Percentiles rank a stretch among this genome's conserved stretches.
Evolutionary conservation across 2,888 invertebrate species (phyloP).

Genomic region (Eremobia ochroleuca): DNA sequence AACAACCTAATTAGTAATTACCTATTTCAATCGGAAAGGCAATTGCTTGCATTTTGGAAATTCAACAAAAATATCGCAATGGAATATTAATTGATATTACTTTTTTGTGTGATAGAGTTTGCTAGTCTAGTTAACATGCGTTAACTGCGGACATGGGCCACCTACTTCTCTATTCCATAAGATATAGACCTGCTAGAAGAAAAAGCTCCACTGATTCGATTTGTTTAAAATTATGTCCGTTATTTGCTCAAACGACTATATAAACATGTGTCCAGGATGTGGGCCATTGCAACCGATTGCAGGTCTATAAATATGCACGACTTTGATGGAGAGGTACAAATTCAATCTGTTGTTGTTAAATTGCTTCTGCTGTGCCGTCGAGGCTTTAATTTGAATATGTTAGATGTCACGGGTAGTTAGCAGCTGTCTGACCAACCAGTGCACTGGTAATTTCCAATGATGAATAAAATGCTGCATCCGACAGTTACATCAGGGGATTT

Average conservation of each 20-base stretch:
- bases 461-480: not conserved
- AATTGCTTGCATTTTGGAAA: not conserved
- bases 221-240: not conserved
- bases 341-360: constrained; percentile 32
- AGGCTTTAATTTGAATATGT: constrained; percentile 3
- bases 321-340: constrained; percentile 27
- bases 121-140: not conserved
- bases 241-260: not conserved
- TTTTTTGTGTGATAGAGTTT: not conserved
- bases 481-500: not conserved
- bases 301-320: constrained; percentile 37
- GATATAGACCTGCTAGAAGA: not conserved
- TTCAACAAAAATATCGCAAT: not conserved
- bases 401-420: not conserved
- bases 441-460: not conserved
- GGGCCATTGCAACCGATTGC: constrained; percentile 35
- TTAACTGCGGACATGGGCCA: not conserved
- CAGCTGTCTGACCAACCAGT: not conserved
- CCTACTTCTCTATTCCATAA: not conserved
- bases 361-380: constrained; percentile 14
- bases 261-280: constrained; percentile 17
- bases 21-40: not conserved
- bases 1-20: not conserved
- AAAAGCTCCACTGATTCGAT: not conserved
- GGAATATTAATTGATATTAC: not conserved